Conservation (phyloP, 2,888 invertebrate species). For the Coelopa pilipes region DNA sequence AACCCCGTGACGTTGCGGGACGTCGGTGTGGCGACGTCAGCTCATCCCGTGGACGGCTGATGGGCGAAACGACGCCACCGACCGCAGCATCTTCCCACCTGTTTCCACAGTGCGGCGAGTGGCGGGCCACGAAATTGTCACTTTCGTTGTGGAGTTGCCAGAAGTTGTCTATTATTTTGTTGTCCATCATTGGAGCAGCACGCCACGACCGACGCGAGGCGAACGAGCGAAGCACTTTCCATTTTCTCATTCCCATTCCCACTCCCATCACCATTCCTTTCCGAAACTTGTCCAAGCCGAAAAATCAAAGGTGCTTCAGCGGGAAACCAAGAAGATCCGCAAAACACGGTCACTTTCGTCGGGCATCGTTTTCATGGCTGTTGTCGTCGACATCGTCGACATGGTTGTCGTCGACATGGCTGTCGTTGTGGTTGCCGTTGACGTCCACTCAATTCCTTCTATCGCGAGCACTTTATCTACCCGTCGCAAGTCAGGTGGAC, state of each 20-base stretch:
- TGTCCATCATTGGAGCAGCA: conserved; percentile 13
- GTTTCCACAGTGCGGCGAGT: background rate
- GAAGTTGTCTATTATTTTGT: conserved; percentile 24
- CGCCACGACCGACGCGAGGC: background rate
- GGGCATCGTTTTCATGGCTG: background rate
- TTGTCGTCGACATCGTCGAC: no score
- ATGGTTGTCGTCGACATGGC: no score
- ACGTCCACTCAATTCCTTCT: background rate
- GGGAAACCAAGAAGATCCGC: conserved; percentile 41
- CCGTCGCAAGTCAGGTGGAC: no score
- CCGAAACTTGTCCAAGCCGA: conserved; percentile 11
- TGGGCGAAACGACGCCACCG: background rate
- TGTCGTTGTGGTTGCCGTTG: no score
- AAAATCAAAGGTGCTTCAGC: conserved; percentile 25
- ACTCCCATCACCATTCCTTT: conserved; percentile 1
- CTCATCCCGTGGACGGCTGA: background rate
- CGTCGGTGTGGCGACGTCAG: background rate
- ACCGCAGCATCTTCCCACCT: background rate
- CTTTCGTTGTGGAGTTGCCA: conserved; percentile 33
- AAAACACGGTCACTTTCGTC: conserved; percentile 20
- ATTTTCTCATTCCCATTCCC: conserved; percentile 46
- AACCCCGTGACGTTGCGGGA: background rate
- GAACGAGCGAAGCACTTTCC: conserved; percentile 49
- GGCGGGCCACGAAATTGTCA: conserved; percentile 22
- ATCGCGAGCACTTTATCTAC: conserved; percentile 18